phyloP scores from a whole-genome alignment of 2,888 invertebrate species.

The Hesperia comma region DNA sequence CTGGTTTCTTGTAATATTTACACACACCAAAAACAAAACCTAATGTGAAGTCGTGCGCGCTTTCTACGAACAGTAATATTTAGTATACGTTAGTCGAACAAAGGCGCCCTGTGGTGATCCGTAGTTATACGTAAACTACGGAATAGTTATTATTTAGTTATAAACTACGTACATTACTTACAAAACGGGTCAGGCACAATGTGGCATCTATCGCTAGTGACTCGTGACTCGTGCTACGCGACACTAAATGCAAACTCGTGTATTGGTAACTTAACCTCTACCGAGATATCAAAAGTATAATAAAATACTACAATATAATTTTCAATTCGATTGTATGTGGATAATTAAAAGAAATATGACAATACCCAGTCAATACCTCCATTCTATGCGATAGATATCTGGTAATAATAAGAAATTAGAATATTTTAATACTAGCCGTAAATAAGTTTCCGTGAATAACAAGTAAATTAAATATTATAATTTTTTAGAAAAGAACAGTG shows the following conservation, averaged over 20 bases:
- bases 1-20: conserved; percentile 16
- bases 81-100: conserved; percentile 47
- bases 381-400: conserved; percentile 14
- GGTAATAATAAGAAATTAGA: conserved; percentile 32
- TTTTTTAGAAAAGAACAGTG: conserved; percentile 55
- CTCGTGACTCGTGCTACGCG: conserved; percentile 59
- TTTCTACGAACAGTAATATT: conserved; percentile 37
- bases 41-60: conserved; percentile 43
- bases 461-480: conserved; percentile 45
- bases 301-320: conserved; percentile 17
- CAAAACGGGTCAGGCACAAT: conserved; percentile 73
- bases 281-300: conserved; percentile 55
- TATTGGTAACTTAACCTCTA: conserved; percentile 71
- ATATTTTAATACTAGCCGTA: conserved; percentile 45
- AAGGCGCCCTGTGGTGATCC: conserved; percentile 59
- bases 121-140: conserved; percentile 43
- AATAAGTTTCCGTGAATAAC: conserved; percentile 48
- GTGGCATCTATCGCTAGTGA: conserved; percentile 60
- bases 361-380: conserved; percentile 16
- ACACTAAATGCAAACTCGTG: conserved; percentile 74
- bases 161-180: conserved; percentile 51
- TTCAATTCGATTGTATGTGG: conserved; percentile 25
- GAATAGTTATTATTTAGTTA: no score
- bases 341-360: conserved; percentile 21
- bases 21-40: conserved; percentile 6